Evolutionary conservation across 2,888 invertebrate genomes (phyloP).

Genomic region (Meghimatium bilineatum): DNA sequence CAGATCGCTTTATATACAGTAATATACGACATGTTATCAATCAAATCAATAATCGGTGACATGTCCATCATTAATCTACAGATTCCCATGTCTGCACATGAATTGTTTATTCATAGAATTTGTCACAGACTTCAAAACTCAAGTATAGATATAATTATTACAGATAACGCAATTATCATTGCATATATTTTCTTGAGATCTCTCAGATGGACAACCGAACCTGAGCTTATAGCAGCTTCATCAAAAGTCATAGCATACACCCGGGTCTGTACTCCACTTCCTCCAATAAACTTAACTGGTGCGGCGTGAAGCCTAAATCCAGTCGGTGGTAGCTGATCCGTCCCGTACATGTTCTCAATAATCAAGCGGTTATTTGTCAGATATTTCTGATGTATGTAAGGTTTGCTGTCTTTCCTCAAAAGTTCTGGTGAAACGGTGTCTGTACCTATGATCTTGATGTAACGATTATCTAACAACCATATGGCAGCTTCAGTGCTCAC

Average conservation of each 20-base stretch:
- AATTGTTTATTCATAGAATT: too few relatives aligned
- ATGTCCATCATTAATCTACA: too few relatives aligned
- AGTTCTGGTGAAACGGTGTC: constrained; percentile 2
- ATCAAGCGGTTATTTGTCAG: constrained; percentile 15
- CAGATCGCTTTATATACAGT: too few relatives aligned
- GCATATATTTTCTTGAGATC: not conserved
- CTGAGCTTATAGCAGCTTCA: too few relatives aligned
- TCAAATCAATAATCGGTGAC: too few relatives aligned
- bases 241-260: constrained; percentile 21
- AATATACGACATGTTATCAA: too few relatives aligned
- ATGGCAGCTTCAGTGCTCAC: constrained; percentile 5
- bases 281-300: constrained; percentile 20
- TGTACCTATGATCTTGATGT: constrained; percentile 14
- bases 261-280: constrained; percentile 7
- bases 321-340: not conserved
- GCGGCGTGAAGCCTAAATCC: constrained; percentile 20
- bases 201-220: too few relatives aligned
- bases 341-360: not conserved
- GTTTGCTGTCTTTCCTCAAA: not conserved
- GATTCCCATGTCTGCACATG: too few relatives aligned
- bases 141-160: too few relatives aligned
- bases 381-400: not conserved
- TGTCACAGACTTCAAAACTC: too few relatives aligned
- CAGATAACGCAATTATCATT: too few relatives aligned
- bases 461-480: not conserved